Base-by-base conservation (phyloP, 2,888 invertebrate species). In the Dexiosoma caninum region DNA sequence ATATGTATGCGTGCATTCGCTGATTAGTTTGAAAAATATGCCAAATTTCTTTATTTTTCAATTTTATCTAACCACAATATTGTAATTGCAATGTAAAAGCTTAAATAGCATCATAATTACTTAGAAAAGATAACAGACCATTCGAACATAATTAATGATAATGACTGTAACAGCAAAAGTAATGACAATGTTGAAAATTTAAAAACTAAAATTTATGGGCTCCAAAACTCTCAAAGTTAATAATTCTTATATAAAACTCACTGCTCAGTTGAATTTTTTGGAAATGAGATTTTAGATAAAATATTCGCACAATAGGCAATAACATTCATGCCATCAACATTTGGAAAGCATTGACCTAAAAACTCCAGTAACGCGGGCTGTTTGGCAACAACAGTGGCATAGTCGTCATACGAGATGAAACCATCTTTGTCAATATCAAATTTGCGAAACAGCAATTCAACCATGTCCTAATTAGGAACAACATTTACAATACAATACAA, bases 401-500 rank as follows among this genome's bases (percentile, higher is more conserved):
- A 95, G 86, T 95, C 95, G 2, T 92, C 90, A 70, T 82, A 87
- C 14, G 93, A 94, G 23, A 96, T 93, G 72, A 93, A 91, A 0
- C 95, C 95, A 85, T 96, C 96, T 78, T 93, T 91, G 85, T 96
- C 95, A 0, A 91, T 81, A 85, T 96, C 96, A 92, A 95, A 93
- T 86, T 94, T 93, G 86, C 93, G 95, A 12, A 95, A 90, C 84
- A 95, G 91, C 19, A 94, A 92, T 84, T 95, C 95, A 0, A 94
- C 93, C 86, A 95, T 91, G 86, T 96, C 96, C 92, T 95, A 2
- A 23, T 37, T 30, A n/a, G 2, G n/a, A 42, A 12, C 9, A 30
- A 2, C 2, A 59, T 27, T 27, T 27, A 5, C 27, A 27, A 27
- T 5, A 27, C 27, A 27, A 3, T 27, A 27, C 6, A 27, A 5